These are phyloP conservation scores for Carassius carassius DNA, from an alignment of 2,113 vertebrate genomes.

Conservation along the genomic window DNA sequence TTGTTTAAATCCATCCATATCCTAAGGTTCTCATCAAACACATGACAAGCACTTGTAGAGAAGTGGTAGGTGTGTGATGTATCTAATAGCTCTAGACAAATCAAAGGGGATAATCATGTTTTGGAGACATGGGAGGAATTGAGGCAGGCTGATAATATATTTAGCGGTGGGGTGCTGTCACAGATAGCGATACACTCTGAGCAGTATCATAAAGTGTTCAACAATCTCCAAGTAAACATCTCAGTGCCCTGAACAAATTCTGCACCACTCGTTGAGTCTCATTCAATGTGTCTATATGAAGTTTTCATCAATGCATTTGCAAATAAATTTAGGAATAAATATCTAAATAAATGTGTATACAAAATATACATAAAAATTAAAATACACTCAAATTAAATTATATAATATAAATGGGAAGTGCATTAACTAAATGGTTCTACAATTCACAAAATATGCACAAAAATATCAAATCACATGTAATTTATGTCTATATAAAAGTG, in stretches of 20 bases:
- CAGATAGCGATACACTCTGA: background rate
- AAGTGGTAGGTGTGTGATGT: constrained; percentile 9
- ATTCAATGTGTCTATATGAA: background rate
- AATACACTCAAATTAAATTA: background rate
- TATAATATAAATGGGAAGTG: background rate
- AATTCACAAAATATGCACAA: no score
- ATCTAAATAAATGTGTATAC: background rate
- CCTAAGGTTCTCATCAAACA: background rate
- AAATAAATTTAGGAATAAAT: background rate
- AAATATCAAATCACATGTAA: background rate
- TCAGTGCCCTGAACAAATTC: background rate
- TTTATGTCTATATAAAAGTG: background rate
- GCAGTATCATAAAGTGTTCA: constrained; percentile 14
- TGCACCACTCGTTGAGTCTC: background rate
- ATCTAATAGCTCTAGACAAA: constrained; percentile 18
- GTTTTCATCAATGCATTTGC: background rate
- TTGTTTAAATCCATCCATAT: constrained; percentile 1
- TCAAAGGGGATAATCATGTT: constrained; percentile 40
- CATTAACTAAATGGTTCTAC: background rate
- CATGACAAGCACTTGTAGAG: background rate
- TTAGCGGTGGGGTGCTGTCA: constrained; percentile 28
- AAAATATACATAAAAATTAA: background rate
- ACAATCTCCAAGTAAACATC: background rate
- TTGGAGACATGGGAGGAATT: constrained; percentile 32
- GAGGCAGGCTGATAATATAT: constrained; percentile 34